phyloP scores from a whole-genome alignment of 2,888 invertebrate genomes.

The Clitarchus hookeri region DNA sequence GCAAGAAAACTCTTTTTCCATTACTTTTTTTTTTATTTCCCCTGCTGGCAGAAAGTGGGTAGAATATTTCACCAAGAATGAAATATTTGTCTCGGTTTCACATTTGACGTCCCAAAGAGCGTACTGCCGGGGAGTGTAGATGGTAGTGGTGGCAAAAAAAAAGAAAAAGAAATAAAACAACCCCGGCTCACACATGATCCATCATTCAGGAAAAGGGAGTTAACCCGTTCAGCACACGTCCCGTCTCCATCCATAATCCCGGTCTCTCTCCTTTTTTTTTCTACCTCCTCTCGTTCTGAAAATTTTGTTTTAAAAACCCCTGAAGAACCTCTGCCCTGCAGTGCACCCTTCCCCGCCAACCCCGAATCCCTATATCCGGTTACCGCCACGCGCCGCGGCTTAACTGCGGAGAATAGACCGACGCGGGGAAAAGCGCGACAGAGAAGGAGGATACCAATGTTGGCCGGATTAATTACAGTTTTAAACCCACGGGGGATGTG shows the following conservation, averaged over 20 bases:
- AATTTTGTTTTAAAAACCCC: constrained; percentile 10
- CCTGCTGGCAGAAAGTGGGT: background rate
- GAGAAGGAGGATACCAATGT: background rate
- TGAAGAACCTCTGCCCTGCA: background rate
- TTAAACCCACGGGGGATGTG: constrained; percentile 14
- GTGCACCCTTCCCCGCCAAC: background rate
- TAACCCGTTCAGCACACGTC: background rate
- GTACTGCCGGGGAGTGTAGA: background rate
- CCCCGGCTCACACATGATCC: background rate
- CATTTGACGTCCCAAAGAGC: background rate
- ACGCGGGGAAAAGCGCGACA: background rate
- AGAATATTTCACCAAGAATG: background rate
- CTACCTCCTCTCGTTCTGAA: background rate
- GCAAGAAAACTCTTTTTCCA: background rate
- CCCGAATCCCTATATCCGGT: background rate
- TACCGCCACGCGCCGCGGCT: background rate
- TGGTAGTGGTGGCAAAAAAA: background rate
- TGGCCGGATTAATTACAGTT: background rate
- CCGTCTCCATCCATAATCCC: constrained; percentile 9
- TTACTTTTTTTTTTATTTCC: background rate
- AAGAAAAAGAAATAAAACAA: background rate
- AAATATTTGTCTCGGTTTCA: constrained; percentile 7
- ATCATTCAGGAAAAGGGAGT: constrained; percentile 1
- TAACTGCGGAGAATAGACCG: background rate
- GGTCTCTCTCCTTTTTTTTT: background rate